phyloP scores from a whole-genome alignment of 2,888 invertebrate genomes.

The Blastobasis lacticolella region DNA sequence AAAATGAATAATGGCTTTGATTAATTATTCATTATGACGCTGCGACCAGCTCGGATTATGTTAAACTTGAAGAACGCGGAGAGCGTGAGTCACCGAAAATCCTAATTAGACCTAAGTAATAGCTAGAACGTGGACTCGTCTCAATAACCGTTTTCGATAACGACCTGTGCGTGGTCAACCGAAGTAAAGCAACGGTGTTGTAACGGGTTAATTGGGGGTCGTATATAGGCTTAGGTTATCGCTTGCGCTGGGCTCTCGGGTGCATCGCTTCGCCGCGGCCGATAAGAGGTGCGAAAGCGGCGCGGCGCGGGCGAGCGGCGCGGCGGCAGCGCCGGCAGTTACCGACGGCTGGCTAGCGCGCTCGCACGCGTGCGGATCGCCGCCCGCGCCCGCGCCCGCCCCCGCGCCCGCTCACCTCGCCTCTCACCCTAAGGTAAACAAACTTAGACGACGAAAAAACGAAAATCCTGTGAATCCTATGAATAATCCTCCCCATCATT shows the following conservation, averaged over 20 bases:
- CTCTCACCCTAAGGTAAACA: slow-evolving; percentile 59
- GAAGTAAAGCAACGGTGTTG: too few species aligned
- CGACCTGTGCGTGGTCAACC: too few species aligned
- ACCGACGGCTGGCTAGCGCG: slow-evolving; percentile 61
- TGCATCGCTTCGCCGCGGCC: slow-evolving; percentile 48
- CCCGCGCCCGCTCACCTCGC: slow-evolving; percentile 34
- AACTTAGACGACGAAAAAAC: slow-evolving; percentile 7
- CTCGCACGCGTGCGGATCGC: slow-evolving; percentile 63
- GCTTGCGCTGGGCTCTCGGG: slow-evolving; percentile 20
- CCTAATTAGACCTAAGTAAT: too few species aligned
- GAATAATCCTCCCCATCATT: slow-evolving; percentile 15
- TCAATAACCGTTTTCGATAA: too few species aligned
- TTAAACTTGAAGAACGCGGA: too few species aligned
- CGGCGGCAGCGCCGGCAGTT: slow-evolving; percentile 51
- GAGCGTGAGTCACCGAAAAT: too few species aligned
- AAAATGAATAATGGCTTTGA: too few species aligned
- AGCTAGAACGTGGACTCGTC: too few species aligned
- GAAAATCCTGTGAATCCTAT: too few species aligned
- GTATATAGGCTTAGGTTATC: slow-evolving; percentile 23
- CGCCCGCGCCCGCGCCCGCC: slow-evolving; percentile 38
- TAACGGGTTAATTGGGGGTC: slow-evolving; percentile 1
- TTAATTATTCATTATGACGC: too few species aligned
- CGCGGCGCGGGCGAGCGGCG: slow-evolving; percentile 22
- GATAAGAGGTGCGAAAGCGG: slow-evolving; percentile 57
- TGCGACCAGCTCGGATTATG: too few species aligned